Evolutionary conservation across 2,888 invertebrate genomes (phyloP).

Genomic region (Volucella inanis): DNA sequence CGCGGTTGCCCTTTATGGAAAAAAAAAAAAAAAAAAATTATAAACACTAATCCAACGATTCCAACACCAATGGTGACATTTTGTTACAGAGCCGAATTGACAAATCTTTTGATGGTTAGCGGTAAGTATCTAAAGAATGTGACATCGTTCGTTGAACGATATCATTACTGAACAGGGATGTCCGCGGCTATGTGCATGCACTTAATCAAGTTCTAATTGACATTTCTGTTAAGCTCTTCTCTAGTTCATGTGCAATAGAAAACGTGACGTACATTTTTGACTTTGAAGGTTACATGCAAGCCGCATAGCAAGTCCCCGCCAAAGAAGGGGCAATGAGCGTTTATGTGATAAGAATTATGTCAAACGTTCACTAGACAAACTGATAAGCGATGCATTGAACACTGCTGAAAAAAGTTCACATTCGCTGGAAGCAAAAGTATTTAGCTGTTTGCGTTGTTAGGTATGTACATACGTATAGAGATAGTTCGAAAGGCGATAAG

Average conservation of each 20-base stretch:
- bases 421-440: conserved; percentile 19
- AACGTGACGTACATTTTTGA: conserved; percentile 17
- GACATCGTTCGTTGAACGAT: conserved; percentile 8
- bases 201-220: background rate
- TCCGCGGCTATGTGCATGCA: background rate
- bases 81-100: conserved; percentile 35
- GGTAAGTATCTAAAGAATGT: conserved; percentile 1
- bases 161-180: conserved; percentile 30
- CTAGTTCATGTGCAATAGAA: background rate
- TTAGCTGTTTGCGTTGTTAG: background rate
- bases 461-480: background rate
- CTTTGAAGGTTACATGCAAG: conserved; percentile 48
- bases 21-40: background rate
- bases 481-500: conserved; percentile 26
- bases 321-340: conserved; percentile 36
- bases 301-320: background rate
- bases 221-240: conserved; percentile 4
- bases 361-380: conserved; percentile 52
- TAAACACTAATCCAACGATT: too few relatives aligned
- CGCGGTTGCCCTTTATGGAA: conserved; percentile 62
- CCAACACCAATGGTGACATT: conserved; percentile 51
- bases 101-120: conserved; percentile 45
- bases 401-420: conserved; percentile 2
- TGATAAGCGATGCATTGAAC: conserved; percentile 48
- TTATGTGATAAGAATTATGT: conserved; percentile 58